Evolutionary conservation across 2,888 invertebrate genomes (phyloP), one percentile per base, ranked within the genome.

Genomic region (Ormyrus thymus): DNA sequence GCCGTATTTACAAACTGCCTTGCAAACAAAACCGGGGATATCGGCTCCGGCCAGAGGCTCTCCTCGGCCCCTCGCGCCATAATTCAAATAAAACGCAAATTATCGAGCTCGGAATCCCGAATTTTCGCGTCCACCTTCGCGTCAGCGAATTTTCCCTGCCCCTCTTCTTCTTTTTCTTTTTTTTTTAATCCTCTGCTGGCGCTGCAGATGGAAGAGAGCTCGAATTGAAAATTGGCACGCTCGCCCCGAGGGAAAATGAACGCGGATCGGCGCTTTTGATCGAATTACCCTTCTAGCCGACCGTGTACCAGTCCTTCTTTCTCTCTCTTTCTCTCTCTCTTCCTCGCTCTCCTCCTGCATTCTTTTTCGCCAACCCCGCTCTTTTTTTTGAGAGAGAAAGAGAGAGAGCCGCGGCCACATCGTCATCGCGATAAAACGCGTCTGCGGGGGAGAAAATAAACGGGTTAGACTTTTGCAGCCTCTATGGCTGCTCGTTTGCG

Each of bases 251-350:
- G 5, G 9, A 66, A 51, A 66, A 51, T 59, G 65, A 74, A 59
- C n/a, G 29, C 50, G 15, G 51, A 11, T n/a, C 59, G 71, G 50
- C 8, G 65, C 51, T 58, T 70, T 65, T 78, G 72, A 78, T 78
- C 68, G 62, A 66, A 78, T 78, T 78, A 78, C 46, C 59, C 61
- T 9, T 3, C 10, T 4, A 13, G 71, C 75, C 81, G 78, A 79
- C 66, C 80, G 66, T 73, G 77, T 77, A 65, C 56, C 72, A 50
- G 62, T 61, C 29, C 45, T 68, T 68, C 81, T 79, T 81, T 82
- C 50, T 64, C 29, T 72, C 15, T 11, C 81, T 82, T 15, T 64
- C 29, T 72, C 15, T 11, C 29, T 8, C 9, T 43, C 15, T 43
- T n/a, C 6, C 43, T 59, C 45, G 73, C 55, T 8, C 7, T 55